Evolutionary conservation across 2,888 invertebrate genomes (phyloP).

Genomic region (Pheosia gnoma): DNA sequence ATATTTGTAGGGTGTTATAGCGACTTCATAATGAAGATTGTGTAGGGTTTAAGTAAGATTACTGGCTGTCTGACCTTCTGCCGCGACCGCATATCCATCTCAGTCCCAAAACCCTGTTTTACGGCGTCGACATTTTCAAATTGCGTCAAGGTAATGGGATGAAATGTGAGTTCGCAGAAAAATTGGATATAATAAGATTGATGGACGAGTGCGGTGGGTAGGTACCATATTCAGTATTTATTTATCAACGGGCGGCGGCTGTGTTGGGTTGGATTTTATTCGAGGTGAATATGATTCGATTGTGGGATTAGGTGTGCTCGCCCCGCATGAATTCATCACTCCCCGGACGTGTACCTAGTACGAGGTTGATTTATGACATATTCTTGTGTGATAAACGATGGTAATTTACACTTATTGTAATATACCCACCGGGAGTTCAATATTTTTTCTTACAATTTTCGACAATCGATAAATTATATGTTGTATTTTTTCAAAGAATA

Average conservation of each 20-base stretch:
- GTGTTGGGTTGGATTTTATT: constrained; percentile 41
- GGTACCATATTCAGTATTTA: constrained; percentile 53
- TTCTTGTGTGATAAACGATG: neutral
- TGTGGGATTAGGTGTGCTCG: constrained; percentile 6
- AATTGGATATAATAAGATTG: constrained; percentile 60
- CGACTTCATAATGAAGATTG: neutral
- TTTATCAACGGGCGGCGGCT: constrained; percentile 34
- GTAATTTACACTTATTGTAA: neutral
- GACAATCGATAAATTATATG: too few relatives aligned
- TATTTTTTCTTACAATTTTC: too few relatives aligned
- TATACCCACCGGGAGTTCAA: too few relatives aligned
- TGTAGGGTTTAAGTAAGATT: constrained; percentile 18
- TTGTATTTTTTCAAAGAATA: too few relatives aligned
- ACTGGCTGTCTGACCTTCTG: constrained; percentile 27
- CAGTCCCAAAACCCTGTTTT: constrained; percentile 44
- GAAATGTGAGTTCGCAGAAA: constrained; percentile 51
- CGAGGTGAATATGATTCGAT: constrained; percentile 38
- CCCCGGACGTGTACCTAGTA: neutral
- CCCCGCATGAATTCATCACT: constrained; percentile 2
- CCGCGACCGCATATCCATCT: constrained; percentile 30
- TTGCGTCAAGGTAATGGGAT: constrained; percentile 46
- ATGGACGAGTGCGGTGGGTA: constrained; percentile 36
- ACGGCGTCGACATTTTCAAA: constrained; percentile 50
- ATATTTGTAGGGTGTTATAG: neutral
- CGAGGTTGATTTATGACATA: neutral